Conservation (phyloP, 1,140 invertebrate genomes). For the Marisa cornuarietis region DNA sequence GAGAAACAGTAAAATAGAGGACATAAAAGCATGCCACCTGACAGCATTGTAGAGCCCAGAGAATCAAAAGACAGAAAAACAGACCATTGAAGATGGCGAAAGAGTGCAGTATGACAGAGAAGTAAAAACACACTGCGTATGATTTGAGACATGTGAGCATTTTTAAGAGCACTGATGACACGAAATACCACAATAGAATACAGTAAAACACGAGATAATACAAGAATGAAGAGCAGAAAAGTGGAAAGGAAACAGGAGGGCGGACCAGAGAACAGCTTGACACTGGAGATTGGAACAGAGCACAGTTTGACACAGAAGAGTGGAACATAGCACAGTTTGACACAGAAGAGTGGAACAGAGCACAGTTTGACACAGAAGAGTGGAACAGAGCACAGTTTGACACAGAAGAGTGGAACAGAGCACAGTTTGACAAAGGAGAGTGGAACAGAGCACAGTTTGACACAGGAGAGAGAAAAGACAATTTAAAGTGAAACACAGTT, state of each 20-base stretch:
- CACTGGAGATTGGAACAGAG: background rate
- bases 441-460: too few species aligned
- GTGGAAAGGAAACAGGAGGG: background rate
- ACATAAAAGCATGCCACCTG: too few species aligned
- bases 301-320: slow-evolving; percentile 1
- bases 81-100: background rate
- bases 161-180: background rate
- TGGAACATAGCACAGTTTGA: background rate
- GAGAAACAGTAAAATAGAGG: background rate
- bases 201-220: background rate
- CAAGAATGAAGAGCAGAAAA: background rate
- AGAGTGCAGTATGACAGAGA: background rate
- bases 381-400: background rate
- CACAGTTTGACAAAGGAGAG: background rate
- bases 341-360: background rate
- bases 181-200: background rate
- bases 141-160: background rate
- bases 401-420: too few species aligned
- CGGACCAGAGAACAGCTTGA: too few species aligned
- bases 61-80: background rate
- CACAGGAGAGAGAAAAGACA: too few species aligned
- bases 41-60: too few species aligned
- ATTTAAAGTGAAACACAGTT: too few species aligned
- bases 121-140: background rate
- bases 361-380: slow-evolving; percentile 1